phyloP scores from a whole-genome alignment of 2,113 vertebrate species.

The Phasianus colchicus region DNA sequence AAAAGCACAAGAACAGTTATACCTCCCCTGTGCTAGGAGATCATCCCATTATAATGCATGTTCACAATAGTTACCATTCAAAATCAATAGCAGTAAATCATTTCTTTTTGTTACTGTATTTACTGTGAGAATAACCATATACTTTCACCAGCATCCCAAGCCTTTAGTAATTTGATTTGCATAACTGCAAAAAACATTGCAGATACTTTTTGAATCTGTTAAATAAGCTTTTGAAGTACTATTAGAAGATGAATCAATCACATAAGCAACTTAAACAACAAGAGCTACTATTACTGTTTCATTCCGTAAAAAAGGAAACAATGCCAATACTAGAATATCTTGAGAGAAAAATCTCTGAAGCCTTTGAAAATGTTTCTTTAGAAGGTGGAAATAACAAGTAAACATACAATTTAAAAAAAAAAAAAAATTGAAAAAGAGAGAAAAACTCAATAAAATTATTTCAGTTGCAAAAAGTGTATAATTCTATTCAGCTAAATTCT shows the following conservation, averaged over 20 bases:
- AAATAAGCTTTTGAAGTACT: slow-evolving; percentile 37
- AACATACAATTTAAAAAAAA: background rate
- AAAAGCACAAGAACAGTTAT: background rate
- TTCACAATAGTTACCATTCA: background rate
- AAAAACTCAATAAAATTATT: background rate
- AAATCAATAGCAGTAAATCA: background rate
- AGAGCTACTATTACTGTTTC: background rate
- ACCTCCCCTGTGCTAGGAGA: background rate
- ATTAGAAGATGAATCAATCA: slow-evolving; percentile 23
- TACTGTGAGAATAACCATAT: background rate
- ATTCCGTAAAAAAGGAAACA: background rate
- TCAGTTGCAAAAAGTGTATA: background rate
- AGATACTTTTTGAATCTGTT: background rate
- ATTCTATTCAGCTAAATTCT: background rate
- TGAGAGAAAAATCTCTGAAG: background rate
- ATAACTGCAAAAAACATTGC: background rate
- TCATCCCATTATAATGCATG: background rate
- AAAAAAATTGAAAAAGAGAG: background rate
- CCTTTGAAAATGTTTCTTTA: background rate
- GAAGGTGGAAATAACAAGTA: background rate
- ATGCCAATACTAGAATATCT: background rate
- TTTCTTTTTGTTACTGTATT: background rate
- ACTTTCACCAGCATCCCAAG: background rate
- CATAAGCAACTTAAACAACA: slow-evolving; percentile 10
- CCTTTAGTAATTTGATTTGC: background rate